These are phyloP conservation scores for Perccottus glenii DNA, from an alignment of 2,113 vertebrate genomes.

Conservation along the genomic window DNA sequence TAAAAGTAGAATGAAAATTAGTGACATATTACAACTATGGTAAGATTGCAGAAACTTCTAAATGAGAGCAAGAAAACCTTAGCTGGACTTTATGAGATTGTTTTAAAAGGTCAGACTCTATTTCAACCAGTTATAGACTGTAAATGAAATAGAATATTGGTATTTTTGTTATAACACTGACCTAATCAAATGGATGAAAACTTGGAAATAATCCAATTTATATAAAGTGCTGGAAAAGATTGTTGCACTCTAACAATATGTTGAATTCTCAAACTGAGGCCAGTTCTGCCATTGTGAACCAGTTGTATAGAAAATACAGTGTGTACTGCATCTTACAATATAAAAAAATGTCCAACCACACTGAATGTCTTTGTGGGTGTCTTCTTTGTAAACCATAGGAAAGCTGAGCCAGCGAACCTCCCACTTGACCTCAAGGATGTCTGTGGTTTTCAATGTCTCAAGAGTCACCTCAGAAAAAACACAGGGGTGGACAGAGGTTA, in stretches of 20 bases:
- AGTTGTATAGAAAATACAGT: slow-evolving; percentile 38
- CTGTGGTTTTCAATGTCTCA: slow-evolving; percentile 69
- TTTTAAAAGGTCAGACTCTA: slow-evolving; percentile 66
- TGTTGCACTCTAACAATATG: slow-evolving; percentile 6
- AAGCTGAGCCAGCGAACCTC: slow-evolving; percentile 46
- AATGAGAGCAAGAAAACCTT: slow-evolving; percentile 48
- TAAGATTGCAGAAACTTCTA: slow-evolving; percentile 33
- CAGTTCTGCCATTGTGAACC: slow-evolving; percentile 44
- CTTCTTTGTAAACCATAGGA: slow-evolving; percentile 54
- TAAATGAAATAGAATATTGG: slow-evolving; percentile 54
- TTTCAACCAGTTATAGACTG: slow-evolving; percentile 47
- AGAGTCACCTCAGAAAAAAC: slow-evolving; percentile 49
- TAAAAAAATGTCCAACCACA: slow-evolving; percentile 40
- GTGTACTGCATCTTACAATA: slow-evolving; percentile 33
- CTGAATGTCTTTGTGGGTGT: slow-evolving; percentile 51
- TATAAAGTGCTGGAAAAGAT: slow-evolving; percentile 23
- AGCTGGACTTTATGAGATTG: slow-evolving; percentile 30
- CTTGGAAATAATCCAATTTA: slow-evolving; percentile 43
- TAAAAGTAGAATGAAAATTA: not conserved
- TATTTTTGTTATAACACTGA: slow-evolving; percentile 56
- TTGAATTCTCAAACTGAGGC: not conserved
- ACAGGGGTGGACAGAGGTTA: slow-evolving; percentile 43
- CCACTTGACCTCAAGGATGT: slow-evolving; percentile 70
- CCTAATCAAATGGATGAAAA: slow-evolving; percentile 63
- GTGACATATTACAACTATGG: slow-evolving; percentile 20